These are phyloP conservation scores for Rousettus madagascariensis DNA, from an alignment of 2,797 vertebrate species.

Conservation along the genomic window DNA sequence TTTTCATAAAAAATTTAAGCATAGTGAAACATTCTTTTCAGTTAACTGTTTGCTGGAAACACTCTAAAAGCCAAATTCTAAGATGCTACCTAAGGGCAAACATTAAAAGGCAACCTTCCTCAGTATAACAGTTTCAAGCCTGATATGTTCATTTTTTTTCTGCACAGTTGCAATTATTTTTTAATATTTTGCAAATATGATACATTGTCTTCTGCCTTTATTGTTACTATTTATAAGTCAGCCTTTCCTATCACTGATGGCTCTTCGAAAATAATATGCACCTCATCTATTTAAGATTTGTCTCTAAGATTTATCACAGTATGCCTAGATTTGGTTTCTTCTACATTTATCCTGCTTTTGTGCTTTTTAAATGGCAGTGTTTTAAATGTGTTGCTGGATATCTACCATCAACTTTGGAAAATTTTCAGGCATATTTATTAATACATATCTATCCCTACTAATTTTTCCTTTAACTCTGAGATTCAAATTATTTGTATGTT, in stretches of 20 bases:
- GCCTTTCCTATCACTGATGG: not conserved
- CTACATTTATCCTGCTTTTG: not conserved
- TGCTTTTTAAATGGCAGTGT: not conserved
- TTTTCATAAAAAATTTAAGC: not conserved
- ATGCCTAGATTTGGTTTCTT: not conserved
- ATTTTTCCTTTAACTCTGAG: not conserved
- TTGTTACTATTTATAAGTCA: not conserved
- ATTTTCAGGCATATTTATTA: not conserved
- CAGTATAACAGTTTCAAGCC: not conserved
- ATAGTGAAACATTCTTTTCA: not conserved
- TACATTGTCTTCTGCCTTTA: not conserved
- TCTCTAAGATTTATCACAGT: not conserved
- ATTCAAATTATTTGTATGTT: not conserved
- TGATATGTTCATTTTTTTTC: not conserved
- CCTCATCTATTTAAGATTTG: not conserved
- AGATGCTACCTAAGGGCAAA: not conserved
- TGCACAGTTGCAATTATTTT: not conserved
- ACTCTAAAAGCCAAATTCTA: not conserved
- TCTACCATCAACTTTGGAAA: not conserved
- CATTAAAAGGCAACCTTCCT: not conserved
- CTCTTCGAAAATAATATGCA: not conserved
- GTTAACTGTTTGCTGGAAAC: not conserved
- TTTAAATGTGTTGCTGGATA: not conserved
- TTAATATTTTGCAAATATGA: not conserved
- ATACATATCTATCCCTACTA: not conserved